Evolutionary conservation across 2,797 vertebrate genomes (phyloP).

Genomic region (Aphelocoma californica): DNA sequence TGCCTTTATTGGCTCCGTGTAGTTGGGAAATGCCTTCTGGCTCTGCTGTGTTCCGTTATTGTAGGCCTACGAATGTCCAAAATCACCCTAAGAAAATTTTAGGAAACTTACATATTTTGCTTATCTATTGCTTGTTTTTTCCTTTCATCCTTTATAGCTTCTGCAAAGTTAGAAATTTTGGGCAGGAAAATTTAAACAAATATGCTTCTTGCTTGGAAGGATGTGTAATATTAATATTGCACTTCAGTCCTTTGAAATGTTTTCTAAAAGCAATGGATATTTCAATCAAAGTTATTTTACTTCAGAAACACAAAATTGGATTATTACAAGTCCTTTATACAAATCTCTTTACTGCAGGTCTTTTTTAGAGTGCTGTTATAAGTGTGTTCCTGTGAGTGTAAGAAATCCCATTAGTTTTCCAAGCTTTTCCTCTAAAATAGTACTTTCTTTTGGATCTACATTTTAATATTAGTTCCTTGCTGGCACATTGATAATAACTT

Average conservation of each 20-base stretch:
- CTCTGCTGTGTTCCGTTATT: not conserved
- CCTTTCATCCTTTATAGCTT: not conserved
- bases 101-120: not conserved
- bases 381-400: not conserved
- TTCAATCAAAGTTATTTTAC: not conserved
- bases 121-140: not conserved
- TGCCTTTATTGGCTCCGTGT: not conserved
- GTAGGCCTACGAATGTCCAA: not conserved
- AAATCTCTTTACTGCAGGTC: not conserved
- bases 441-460: not conserved
- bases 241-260: not conserved
- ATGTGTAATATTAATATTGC: not conserved
- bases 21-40: not conserved
- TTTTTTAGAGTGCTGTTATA: not conserved
- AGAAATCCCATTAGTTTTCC: not conserved
- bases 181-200: not conserved
- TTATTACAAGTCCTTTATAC: not conserved
- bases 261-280: not conserved
- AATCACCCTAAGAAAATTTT: not conserved
- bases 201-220: not conserved
- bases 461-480: not conserved
- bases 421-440: not conserved
- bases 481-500: not conserved
- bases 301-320: not conserved
- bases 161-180: not conserved